These are phyloP conservation scores for Cryptocheilus praepositus DNA, from an alignment of 2,888 invertebrate species.

Conservation along the genomic window DNA sequence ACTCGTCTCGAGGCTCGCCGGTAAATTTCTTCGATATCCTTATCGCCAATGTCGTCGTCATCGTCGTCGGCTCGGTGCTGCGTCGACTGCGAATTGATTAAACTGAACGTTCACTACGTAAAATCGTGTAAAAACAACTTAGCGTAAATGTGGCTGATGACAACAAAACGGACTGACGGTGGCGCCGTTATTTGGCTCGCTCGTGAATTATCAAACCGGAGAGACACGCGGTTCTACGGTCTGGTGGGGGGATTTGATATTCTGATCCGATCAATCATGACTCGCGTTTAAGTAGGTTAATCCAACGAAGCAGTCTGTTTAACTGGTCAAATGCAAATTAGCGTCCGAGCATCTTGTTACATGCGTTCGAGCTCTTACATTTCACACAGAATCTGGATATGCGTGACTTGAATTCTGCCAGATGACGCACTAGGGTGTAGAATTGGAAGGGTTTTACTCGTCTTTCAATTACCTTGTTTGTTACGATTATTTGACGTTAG, in stretches of 20 bases:
- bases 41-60: constrained; percentile 39
- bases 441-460: too few species aligned
- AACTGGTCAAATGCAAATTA: too few species aligned
- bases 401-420: too few species aligned
- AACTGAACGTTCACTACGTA: constrained; percentile 49
- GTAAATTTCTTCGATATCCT: constrained; percentile 21
- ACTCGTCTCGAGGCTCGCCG: constrained; percentile 20
- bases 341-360: too few species aligned
- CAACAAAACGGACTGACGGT: constrained; percentile 68
- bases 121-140: constrained; percentile 61
- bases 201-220: constrained; percentile 18
- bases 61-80: constrained; percentile 10
- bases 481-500: too few species aligned
- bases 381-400: too few species aligned
- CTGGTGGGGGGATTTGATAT: constrained; percentile 29
- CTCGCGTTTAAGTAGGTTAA: constrained; percentile 8
- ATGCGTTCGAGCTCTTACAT: too few species aligned
- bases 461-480: too few species aligned
- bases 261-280: constrained; percentile 18
- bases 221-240: constrained; percentile 43
- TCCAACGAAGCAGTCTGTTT: constrained; percentile 19
- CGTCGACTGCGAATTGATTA: constrained; percentile 6
- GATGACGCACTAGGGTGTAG: too few species aligned
- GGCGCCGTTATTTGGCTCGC: constrained; percentile 41
- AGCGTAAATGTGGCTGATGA: constrained; percentile 68